These are phyloP conservation scores for Gryon sp. DNA, from an alignment of 1,140 invertebrate genomes.

Conservation along the genomic window DNA sequence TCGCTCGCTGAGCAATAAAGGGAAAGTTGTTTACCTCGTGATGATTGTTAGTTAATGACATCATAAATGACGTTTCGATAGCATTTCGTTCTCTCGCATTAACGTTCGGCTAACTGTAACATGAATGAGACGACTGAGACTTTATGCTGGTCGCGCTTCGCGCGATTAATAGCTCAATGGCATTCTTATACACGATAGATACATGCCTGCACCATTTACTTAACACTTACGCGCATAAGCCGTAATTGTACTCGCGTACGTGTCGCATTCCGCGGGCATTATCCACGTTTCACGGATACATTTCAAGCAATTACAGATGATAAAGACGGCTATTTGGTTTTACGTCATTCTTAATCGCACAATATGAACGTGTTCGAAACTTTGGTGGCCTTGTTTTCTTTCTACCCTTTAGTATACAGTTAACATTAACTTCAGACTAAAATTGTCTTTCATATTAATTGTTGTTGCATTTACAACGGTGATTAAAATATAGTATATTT, in stretches of 20 bases:
- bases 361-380: conserved; percentile 31
- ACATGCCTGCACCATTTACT: conserved; percentile 53
- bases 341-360: conserved; percentile 48
- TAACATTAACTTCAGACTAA: too few relatives aligned
- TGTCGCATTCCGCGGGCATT: conserved; percentile 44
- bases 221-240: conserved; percentile 44
- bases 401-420: not conserved
- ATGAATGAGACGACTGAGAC: conserved; percentile 47
- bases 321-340: conserved; percentile 49
- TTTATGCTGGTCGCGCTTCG: conserved; percentile 36
- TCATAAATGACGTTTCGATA: conserved; percentile 58
- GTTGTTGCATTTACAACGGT: too few relatives aligned
- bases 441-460: too few relatives aligned
- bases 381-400: conserved; percentile 15
- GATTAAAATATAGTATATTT: too few relatives aligned
- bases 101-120: conserved; percentile 41
- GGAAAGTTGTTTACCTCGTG: conserved; percentile 64
- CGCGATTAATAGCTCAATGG: conserved; percentile 58
- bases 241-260: conserved; percentile 48
- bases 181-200: conserved; percentile 52
- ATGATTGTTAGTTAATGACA: conserved; percentile 60
- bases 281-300: conserved; percentile 55
- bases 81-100: conserved; percentile 41
- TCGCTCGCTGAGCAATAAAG: conserved; percentile 43
- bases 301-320: conserved; percentile 55